Evolutionary conservation across 2,113 vertebrate species (phyloP).

Genomic region (Solenodon paradoxus): DNA sequence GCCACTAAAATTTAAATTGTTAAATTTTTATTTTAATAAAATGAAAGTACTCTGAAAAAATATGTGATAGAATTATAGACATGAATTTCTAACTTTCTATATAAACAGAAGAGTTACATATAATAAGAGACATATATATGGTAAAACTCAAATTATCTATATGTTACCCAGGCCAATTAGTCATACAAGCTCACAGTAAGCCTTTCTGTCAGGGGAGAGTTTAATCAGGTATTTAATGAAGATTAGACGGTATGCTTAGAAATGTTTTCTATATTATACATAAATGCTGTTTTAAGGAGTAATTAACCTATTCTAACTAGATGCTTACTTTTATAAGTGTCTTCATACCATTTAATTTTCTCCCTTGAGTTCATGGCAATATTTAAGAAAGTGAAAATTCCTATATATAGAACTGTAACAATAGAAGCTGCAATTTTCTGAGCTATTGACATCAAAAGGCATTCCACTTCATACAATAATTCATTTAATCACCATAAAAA

Average conservation of each 20-base stretch:
- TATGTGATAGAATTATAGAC: not conserved
- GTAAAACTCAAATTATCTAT: not conserved
- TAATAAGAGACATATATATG: not conserved
- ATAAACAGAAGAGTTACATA: not conserved
- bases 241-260: not conserved
- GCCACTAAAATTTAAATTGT: not conserved
- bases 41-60: not conserved
- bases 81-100: not conserved
- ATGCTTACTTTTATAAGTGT: conserved; percentile 18
- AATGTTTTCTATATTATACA: not conserved
- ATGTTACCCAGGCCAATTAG: not conserved
- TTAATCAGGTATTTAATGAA: conserved; percentile 17
- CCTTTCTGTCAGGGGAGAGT: not conserved
- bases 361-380: not conserved
- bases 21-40: not conserved
- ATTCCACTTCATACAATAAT: not conserved
- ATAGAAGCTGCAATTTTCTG: not conserved
- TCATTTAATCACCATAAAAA: not conserved
- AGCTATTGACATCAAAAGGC: not conserved
- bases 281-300: not conserved
- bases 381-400: not conserved
- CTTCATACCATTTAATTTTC: not conserved
- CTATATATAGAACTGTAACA: not conserved
- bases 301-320: conserved; percentile 5
- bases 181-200: not conserved